Evolutionary conservation across 2,888 invertebrate species (phyloP).

Genomic region (Microchrysa polita): DNA sequence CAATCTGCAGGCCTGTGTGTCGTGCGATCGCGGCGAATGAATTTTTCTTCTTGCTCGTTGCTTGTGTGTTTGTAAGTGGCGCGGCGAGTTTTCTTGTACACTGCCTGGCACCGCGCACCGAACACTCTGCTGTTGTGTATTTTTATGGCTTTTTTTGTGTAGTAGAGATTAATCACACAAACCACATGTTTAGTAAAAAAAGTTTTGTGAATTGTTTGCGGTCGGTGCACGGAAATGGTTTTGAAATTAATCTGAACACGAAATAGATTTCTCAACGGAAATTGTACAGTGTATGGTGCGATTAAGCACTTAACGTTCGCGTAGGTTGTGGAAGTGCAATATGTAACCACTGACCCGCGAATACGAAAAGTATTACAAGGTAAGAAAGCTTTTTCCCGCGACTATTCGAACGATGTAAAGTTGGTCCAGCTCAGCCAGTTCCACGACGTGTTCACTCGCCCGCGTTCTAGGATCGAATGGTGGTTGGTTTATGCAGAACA

Average conservation of each 20-base stretch:
- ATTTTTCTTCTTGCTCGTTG: background rate
- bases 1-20: background rate
- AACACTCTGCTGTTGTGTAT: slow-evolving; percentile 22
- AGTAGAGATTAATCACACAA: slow-evolving; percentile 29
- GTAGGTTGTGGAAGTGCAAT: background rate
- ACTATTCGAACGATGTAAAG: no score
- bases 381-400: no score
- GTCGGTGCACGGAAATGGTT: slow-evolving; percentile 19
- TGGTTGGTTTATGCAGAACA: background rate
- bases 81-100: background rate
- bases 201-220: background rate
- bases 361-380: background rate
- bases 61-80: slow-evolving; percentile 20
- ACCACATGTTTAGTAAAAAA: slow-evolving; percentile 31
- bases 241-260: background rate
- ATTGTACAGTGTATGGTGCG: background rate
- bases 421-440: background rate
- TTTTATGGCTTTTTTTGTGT: slow-evolving; percentile 8
- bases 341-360: background rate
- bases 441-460: background rate
- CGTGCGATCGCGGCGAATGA: no score
- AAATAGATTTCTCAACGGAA: background rate
- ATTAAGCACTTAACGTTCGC: background rate
- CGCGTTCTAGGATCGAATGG: slow-evolving; percentile 29
- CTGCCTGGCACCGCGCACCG: background rate